Evolutionary conservation across 2,797 vertebrate species (phyloP).

Genomic region (Anniella stebbinsi): DNA sequence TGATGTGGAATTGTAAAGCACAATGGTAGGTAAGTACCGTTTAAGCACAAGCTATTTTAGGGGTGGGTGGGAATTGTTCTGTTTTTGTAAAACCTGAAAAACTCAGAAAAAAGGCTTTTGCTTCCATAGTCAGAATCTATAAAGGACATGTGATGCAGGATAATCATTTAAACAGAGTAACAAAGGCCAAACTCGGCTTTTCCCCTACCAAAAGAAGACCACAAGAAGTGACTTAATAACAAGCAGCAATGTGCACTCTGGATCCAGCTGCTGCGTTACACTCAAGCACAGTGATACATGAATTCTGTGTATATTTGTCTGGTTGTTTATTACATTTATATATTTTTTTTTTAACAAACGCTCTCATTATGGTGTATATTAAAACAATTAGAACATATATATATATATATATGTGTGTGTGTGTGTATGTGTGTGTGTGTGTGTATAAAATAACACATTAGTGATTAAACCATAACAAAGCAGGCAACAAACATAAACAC

Average conservation of each 20-base stretch:
- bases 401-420: too few relatives aligned
- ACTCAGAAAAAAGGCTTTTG: background rate
- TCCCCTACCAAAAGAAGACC: background rate
- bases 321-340: background rate
- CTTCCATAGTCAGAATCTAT: background rate
- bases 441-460: background rate
- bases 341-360: background rate
- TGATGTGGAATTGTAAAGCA: slow-evolving; percentile 1
- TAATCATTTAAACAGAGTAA: background rate
- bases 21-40: slow-evolving; percentile 1
- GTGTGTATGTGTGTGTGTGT: too few relatives aligned
- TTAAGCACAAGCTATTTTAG: slow-evolving; percentile 2
- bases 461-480: background rate
- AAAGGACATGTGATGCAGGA: background rate
- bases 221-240: background rate
- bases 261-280: background rate
- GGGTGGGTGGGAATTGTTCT: slow-evolving; percentile 1
- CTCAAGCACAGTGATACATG: background rate
- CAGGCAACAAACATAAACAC: background rate
- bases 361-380: background rate
- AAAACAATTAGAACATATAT: background rate
- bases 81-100: background rate
- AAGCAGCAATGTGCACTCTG: background rate
- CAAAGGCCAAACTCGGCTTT: background rate
- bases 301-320: background rate